These are phyloP conservation scores for Nebria ingens DNA, from an alignment of 1,140 invertebrate species.

Conservation along the genomic window DNA sequence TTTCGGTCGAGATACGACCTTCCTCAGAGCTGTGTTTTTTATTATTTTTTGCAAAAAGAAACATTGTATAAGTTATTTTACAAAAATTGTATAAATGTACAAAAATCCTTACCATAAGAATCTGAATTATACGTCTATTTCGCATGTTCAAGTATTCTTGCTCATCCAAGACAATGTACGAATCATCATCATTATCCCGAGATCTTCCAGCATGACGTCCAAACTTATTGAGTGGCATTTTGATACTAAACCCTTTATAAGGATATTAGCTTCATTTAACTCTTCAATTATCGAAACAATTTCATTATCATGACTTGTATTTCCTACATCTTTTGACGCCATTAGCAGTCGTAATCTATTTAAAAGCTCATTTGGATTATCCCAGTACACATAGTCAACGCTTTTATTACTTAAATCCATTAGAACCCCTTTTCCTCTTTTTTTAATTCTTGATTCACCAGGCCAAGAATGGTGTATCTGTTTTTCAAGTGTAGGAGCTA, in stretches of 20 bases:
- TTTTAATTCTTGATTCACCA: neutral
- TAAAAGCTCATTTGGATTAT: constrained; percentile 14
- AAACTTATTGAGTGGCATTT: neutral
- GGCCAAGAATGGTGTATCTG: neutral
- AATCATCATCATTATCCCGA: neutral
- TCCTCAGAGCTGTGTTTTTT: too few relatives aligned
- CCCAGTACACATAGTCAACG: constrained; percentile 14
- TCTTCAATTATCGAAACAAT: constrained; percentile 13
- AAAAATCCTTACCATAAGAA: too few relatives aligned
- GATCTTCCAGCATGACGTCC: neutral
- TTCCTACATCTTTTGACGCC: constrained; percentile 6
- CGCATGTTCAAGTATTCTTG: neutral
- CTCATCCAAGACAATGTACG: neutral
- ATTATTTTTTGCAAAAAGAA: too few relatives aligned
- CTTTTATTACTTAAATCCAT: constrained; percentile 6
- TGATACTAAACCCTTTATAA: neutral
- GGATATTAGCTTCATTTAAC: constrained; percentile 7
- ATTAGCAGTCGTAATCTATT: constrained; percentile 11
- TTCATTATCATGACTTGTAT: constrained; percentile 13
- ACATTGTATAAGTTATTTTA: too few relatives aligned
- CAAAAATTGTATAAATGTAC: too few relatives aligned
- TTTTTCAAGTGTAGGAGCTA: neutral
- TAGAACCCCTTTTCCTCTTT: neutral
- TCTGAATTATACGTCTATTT: neutral
- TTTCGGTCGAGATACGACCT: too few relatives aligned